Conservation (phyloP, 2,797 vertebrate species). For the Rachycentron canadum region DNA sequence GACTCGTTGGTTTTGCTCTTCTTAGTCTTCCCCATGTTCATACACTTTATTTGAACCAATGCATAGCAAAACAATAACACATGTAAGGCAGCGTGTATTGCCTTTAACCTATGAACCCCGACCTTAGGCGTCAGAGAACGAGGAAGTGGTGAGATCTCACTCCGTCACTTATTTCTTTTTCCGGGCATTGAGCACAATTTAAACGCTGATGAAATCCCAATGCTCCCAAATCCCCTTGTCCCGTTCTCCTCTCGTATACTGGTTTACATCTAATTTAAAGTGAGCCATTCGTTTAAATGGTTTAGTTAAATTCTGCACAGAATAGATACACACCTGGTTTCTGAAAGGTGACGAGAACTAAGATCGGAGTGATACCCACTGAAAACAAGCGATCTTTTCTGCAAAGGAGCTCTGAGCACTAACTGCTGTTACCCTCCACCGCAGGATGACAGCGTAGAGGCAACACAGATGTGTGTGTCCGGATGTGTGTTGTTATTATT, state of each 20-base stretch:
- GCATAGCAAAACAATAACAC: slow-evolving; percentile 43
- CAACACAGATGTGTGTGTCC: no score
- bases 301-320: background rate
- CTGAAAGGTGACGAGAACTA: background rate
- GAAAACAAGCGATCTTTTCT: slow-evolving; percentile 47
- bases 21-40: slow-evolving; percentile 77
- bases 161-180: slow-evolving; percentile 15
- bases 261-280: background rate
- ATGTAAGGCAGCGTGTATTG: slow-evolving; percentile 14
- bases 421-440: background rate
- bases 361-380: accelerated
- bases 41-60: background rate
- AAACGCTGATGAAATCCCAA: background rate
- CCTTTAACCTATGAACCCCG: slow-evolving; percentile 35
- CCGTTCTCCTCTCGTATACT: background rate
- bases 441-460: slow-evolving; percentile 43
- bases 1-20: slow-evolving; percentile 36
- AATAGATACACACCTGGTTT: background rate
- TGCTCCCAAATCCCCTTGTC: background rate
- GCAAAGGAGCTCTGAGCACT: background rate
- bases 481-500: background rate
- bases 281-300: accelerated
- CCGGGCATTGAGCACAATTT: background rate
- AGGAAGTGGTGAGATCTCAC: slow-evolving; percentile 33
- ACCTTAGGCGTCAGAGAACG: background rate